phyloP scores from a whole-genome alignment of 2,888 invertebrate species.

The Sinodicranocentrus sp. region DNA sequence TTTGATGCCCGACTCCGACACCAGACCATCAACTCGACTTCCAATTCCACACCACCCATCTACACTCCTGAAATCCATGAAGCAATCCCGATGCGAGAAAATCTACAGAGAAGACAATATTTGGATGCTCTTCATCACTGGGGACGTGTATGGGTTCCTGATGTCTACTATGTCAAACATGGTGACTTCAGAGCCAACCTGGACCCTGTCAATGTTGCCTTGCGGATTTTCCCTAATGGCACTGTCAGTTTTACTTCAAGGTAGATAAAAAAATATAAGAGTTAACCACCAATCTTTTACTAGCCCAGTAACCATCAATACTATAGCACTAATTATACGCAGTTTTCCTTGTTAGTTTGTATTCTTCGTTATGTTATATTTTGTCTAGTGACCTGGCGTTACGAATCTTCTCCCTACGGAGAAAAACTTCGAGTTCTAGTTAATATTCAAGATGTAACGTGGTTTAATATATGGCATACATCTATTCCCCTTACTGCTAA shows the following conservation, averaged over 20 bases:
- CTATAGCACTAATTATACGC: too few species aligned
- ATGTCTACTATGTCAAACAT: constrained; percentile 97
- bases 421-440: not conserved
- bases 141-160: constrained; percentile 85
- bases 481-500: not conserved
- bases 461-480: not conserved
- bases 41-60: constrained; percentile 56
- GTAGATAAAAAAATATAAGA: constrained; percentile 79
- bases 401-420: constrained; percentile 1
- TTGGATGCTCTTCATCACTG: constrained; percentile 96
- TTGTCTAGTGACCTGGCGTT: not conserved
- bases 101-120: constrained; percentile 79
- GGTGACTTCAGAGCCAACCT: constrained; percentile 97
- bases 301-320: too few species aligned
- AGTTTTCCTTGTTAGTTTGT: not conserved
- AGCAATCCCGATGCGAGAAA: constrained; percentile 74
- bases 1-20: constrained; percentile 92
- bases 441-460: not conserved
- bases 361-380: not conserved
- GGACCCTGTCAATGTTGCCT: constrained; percentile 94
- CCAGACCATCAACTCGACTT: constrained; percentile 88
- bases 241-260: constrained; percentile 96
- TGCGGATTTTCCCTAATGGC: constrained; percentile 94
- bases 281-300: too few species aligned
- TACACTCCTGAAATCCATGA: constrained; percentile 73